A percentile compares a stretch with the other conserved stretches of the same genome.
These are phyloP conservation scores for Oscheius sp. DNA, from an alignment of 2,888 invertebrate genomes.

Conservation along the genomic window DNA sequence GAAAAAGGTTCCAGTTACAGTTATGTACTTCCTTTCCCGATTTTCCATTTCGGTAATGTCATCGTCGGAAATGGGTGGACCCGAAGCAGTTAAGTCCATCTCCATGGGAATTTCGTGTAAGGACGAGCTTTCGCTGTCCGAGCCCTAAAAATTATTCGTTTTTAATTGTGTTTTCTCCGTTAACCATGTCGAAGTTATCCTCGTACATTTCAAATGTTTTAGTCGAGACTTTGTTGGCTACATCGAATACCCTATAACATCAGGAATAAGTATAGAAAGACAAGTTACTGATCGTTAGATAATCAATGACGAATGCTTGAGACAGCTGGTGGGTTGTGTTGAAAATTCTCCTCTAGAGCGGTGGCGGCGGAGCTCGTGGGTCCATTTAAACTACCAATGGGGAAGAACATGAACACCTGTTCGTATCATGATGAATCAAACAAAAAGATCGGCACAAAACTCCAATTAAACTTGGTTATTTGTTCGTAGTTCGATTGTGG, in stretches of 20 bases:
- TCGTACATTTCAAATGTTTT: constrained; percentile 31
- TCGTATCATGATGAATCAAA: constrained; percentile 2
- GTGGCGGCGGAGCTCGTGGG: not conserved
- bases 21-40: constrained; percentile 52
- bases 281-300: constrained; percentile 19
- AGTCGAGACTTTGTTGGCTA: no score
- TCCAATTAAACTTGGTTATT: not conserved
- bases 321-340: constrained; percentile 36
- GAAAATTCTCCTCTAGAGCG: constrained; percentile 21
- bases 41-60: constrained; percentile 56
- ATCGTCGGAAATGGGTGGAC: constrained; percentile 64
- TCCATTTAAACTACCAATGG: constrained; percentile 23
- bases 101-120: constrained; percentile 68
- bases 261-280: constrained; percentile 2
- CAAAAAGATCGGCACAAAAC: no score
- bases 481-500: constrained; percentile 5
- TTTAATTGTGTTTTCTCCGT: not conserved
- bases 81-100: constrained; percentile 64
- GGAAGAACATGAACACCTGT: constrained; percentile 12
- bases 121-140: constrained; percentile 55
- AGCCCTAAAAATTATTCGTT: constrained; percentile 44
- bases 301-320: constrained; percentile 32
- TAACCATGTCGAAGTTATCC: constrained; percentile 38
- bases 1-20: constrained; percentile 35
- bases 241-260: not conserved